Percentiles rank a stretch among this genome's conserved stretches.
Conservation (phyloP, 2,888 invertebrate species). For the Ophioninae sp. region DNA sequence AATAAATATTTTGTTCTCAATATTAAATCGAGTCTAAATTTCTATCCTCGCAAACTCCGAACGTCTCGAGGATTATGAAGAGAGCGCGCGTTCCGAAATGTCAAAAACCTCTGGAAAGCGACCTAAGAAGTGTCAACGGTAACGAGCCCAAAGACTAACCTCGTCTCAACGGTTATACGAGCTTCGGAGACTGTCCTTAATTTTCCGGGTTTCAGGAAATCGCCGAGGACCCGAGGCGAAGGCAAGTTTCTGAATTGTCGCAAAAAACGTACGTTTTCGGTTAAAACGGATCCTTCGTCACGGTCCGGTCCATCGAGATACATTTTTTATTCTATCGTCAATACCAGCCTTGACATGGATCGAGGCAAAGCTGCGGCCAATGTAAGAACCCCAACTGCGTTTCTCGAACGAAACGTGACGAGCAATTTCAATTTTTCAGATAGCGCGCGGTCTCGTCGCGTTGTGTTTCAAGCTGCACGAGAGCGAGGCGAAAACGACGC, state of each 20-base stretch:
- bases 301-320: conserved; percentile 57
- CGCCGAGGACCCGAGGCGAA: not conserved
- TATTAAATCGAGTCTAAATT: not conserved
- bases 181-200: not conserved
- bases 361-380: conserved; percentile 64
- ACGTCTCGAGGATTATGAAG: conserved; percentile 10
- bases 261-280: conserved; percentile 19
- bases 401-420: not conserved
- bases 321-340: conserved; percentile 71
- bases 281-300: conserved; percentile 25
- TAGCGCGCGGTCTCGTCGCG: conserved; percentile 66
- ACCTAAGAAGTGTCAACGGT: conserved; percentile 27
- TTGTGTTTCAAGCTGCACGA: conserved; percentile 65
- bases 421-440: conserved; percentile 61
- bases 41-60: not conserved
- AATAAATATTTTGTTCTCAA: not conserved
- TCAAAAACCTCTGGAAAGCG: conserved; percentile 43
- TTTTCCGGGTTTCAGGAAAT: conserved; percentile 15
- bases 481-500: conserved; percentile 55
- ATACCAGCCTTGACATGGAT: conserved; percentile 68
- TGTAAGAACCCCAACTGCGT: conserved; percentile 42
- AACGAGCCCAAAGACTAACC: not conserved
- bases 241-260: conserved; percentile 10
- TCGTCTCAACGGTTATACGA: not conserved
- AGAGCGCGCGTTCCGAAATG: conserved; percentile 39